Conservation (phyloP, 2,888 invertebrate species). For the Melitaea athalia region DNA sequence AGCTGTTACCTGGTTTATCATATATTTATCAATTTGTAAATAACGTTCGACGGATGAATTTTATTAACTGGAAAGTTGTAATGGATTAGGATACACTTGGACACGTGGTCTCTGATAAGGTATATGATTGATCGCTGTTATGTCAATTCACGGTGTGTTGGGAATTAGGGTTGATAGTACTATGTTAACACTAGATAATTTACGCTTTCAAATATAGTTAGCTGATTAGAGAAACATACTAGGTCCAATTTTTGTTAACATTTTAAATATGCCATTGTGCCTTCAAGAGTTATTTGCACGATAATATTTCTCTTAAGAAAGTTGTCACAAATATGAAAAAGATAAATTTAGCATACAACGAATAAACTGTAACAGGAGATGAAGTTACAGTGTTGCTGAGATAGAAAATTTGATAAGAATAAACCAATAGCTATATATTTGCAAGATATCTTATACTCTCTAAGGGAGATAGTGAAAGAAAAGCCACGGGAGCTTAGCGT, state of each 20-base stretch:
- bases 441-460: slow-evolving; percentile 41
- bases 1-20: slow-evolving; percentile 54
- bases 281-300: neutral
- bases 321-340: neutral
- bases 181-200: slow-evolving; percentile 39
- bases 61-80: slow-evolving; percentile 69
- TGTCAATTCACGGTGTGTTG: slow-evolving; percentile 41
- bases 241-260: neutral
- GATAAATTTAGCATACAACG: slow-evolving; percentile 6
- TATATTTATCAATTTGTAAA: slow-evolving; percentile 69
- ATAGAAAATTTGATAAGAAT: slow-evolving; percentile 42
- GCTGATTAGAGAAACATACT: neutral
- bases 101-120: slow-evolving; percentile 54
- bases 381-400: slow-evolving; percentile 38
- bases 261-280: neutral
- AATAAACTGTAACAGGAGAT: slow-evolving; percentile 31
- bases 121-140: slow-evolving; percentile 53
- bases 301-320: slow-evolving; percentile 3
- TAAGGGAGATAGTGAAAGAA: slow-evolving; percentile 42
- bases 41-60: slow-evolving; percentile 59
- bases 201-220: neutral
- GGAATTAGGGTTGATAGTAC: slow-evolving; percentile 34
- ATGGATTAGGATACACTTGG: slow-evolving; percentile 58
- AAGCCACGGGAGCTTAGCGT: slow-evolving; percentile 37
- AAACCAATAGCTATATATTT: slow-evolving; percentile 43